Conservation (phyloP, 2,888 invertebrate genomes). For the Acronicta aceris region DNA sequence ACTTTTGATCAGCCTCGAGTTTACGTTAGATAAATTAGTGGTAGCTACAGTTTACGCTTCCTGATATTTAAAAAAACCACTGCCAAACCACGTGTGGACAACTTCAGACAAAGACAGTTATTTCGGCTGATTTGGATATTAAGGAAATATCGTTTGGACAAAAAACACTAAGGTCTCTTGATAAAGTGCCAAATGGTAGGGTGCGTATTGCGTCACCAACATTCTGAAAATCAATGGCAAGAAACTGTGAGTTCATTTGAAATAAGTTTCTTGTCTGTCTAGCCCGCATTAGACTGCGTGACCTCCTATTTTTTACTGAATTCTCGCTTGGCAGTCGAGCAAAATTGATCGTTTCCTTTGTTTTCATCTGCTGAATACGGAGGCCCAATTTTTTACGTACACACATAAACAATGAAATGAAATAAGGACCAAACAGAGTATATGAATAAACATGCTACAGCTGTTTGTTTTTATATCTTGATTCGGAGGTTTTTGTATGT, state of each 20-base stretch:
- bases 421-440: background rate
- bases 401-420: background rate
- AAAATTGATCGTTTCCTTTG: slow-evolving; percentile 10
- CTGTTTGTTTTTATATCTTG: too few relatives aligned
- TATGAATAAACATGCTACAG: background rate
- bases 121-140: too few relatives aligned
- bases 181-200: slow-evolving; percentile 28
- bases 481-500: too few relatives aligned
- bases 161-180: slow-evolving; percentile 1
- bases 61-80: too few relatives aligned
- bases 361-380: slow-evolving; percentile 11
- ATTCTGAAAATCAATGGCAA: slow-evolving; percentile 10
- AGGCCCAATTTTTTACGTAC: slow-evolving; percentile 1
- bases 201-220: slow-evolving; percentile 9
- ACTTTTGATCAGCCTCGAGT: background rate
- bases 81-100: too few relatives aligned
- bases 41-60: too few relatives aligned
- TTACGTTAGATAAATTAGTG: too few relatives aligned
- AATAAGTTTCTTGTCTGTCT: background rate
- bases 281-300: slow-evolving; percentile 4
- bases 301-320: slow-evolving; percentile 22
- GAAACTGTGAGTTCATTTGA: slow-evolving; percentile 14
- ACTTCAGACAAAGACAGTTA: too few relatives aligned
- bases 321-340: slow-evolving; percentile 4
- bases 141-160: background rate